Evolutionary conservation across 2,888 invertebrate genomes (phyloP), one percentile per base, ranked within the genome.

Genomic region (Conus canariensis): DNA sequence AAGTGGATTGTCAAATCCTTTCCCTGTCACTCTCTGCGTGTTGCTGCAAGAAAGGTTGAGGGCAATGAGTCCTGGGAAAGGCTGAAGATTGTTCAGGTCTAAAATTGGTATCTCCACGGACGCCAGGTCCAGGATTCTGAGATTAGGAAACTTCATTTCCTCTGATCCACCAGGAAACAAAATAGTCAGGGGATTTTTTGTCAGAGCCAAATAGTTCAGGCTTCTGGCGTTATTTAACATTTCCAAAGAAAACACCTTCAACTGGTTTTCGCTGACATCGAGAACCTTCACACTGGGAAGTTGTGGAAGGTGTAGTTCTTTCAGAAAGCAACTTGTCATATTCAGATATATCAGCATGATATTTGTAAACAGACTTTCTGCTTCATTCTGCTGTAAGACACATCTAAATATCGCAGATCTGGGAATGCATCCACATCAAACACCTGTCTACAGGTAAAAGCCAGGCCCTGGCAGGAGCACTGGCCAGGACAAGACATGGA

Each of bases 401-500:
- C 83, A 6, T 83, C 83, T 8, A 83, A 22, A 25, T 83, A 83
- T 14, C 83, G 58, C 10, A 83, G 12, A 22, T 83, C 83, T 25
- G 83, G 83, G 58, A 30, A 83, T 22, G 10, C 59, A 2, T 56
- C 56, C 22, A 25, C 83, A 25, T 58, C 19, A 22, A 83, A 83
- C n/a, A n/a, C 9, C 4, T 9, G 22, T 56, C 12, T 19, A 59
- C 83, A 83, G n/a, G 58, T 83, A 22, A 83, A 59, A 58, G 83
- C 83, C 0, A 83, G 58, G 4, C 83, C 83, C 59, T 58, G 58
- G n/a, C 83, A 83, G 58, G 10, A 2, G 12, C 83, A 83, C 59
- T 58, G 83, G 56, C n/a, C 7, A 58, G 83, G 83, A 83, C 83
- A 83, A 59, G 83, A 58, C 83, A 83, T 4, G 59, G 56, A 58